Evolutionary conservation across 2,113 vertebrate genomes (phyloP).

Genomic region (Tragelaphus buxtoni): DNA sequence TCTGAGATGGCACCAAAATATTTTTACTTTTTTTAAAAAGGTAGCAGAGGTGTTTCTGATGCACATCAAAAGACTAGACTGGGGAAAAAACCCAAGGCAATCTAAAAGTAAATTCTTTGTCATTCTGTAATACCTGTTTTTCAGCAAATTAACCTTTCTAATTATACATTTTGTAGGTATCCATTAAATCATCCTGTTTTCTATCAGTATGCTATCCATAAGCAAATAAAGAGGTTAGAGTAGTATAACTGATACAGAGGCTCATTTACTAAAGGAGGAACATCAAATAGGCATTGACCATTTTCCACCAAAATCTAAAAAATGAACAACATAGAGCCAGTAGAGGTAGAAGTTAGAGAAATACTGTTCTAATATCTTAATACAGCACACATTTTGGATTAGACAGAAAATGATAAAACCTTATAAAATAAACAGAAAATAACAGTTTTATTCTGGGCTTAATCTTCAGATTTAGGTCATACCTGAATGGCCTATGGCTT

Average conservation of each 20-base stretch:
- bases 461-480: not conserved
- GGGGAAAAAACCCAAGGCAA: not conserved
- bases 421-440: slow-evolving; percentile 1
- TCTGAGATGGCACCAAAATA: not conserved
- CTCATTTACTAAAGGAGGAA: not conserved
- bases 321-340: not conserved
- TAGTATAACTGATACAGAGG: not conserved
- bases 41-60: not conserved
- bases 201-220: not conserved
- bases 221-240: not conserved
- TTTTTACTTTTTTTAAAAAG: not conserved
- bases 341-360: not conserved
- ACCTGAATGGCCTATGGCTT: not conserved
- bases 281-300: not conserved
- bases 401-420: not conserved
- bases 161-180: not conserved
- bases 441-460: not conserved
- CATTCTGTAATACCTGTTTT: not conserved
- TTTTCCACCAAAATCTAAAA: not conserved
- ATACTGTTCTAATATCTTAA: not conserved
- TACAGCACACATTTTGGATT: not conserved
- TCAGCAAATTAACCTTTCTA: not conserved
- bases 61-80: not conserved
- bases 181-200: not conserved
- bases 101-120: not conserved